Base-by-base conservation (phyloP, 92 coral and sea anemone species). In the Palythoa grandis region DNA sequence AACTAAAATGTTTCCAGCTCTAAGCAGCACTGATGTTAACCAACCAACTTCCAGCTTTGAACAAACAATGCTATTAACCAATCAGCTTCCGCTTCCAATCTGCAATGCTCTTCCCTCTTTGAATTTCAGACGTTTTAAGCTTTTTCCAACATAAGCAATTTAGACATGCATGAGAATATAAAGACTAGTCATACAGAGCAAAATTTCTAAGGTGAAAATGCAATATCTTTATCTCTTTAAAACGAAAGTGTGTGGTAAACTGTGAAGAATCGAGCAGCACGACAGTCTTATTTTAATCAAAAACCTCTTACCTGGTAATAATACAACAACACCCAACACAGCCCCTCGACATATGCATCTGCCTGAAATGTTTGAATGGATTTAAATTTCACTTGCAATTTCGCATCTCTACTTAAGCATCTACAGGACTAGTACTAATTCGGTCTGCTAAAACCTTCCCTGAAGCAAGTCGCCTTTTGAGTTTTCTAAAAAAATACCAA, bases 281-380 rank as follows among this genome's bases (percentile, higher is more conserved):
- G 48, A 43, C 48, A 43, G 2, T 3, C 48, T 43, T 3, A 4
- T 4, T 57, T 11, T 57, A 57, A 67, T 67, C 3, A 37, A 13
- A 8, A 19, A 2, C 11, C 25, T 25, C 47, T 69, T 69, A 69
- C 96, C 87, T 91, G 99, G 80, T 96, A 95, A 82, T 96, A 95
- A 80, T 96, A 96, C 70, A 93, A 86, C 50, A 96, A 82, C 25
- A 96, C 99, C 99, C 99, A 96, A 67, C 99, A 96, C 53, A 96
- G 92, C n/a, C 99, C 99, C 79, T 96, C 99, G 5, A 95, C 99
- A 56, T 96, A 96, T 9, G 99, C 99, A 79, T 95, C 95, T 19
- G 95, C 99, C 99, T 96, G 85, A 50, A 78, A 73, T 5, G 84
- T 38, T 71, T 39, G 58, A 66, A 40, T 16, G 23, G 11, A 50